Evolutionary conservation across 2,797 vertebrate species (phyloP).

Genomic region (Mastacembelus armatus): DNA sequence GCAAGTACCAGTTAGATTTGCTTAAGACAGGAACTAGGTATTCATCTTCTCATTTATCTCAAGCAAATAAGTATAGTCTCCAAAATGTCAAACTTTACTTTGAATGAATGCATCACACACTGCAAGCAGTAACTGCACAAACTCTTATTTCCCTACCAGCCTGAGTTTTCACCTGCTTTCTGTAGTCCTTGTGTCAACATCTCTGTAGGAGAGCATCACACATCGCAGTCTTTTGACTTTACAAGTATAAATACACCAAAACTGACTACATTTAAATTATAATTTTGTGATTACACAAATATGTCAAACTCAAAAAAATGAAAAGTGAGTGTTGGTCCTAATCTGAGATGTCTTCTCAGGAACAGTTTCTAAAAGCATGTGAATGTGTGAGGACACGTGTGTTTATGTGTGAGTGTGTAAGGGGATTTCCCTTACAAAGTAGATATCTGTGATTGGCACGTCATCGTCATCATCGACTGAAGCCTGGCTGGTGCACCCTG

Average conservation of each 20-base stretch:
- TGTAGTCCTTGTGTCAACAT: slow-evolving; percentile 53
- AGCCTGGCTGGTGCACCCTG: slow-evolving; percentile 92
- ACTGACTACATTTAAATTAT: neutral
- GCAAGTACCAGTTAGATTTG: neutral
- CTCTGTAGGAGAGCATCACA: slow-evolving; percentile 71
- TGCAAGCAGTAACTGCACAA: slow-evolving; percentile 50
- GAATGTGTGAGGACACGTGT: neutral
- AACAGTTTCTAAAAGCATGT: neutral
- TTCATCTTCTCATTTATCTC: neutral
- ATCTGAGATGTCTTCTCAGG: slow-evolving; percentile 6
- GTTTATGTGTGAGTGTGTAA: neutral
- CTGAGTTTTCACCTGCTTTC: slow-evolving; percentile 30
- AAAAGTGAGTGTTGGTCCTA: slow-evolving; percentile 22
- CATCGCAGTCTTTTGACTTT: slow-evolving; percentile 30
- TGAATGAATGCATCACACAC: slow-evolving; percentile 46
- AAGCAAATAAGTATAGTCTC: slow-evolving; percentile 3
- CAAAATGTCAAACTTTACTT: slow-evolving; percentile 29
- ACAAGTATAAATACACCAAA: slow-evolving; percentile 5
- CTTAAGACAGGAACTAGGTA: neutral
- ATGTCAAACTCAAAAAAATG: slow-evolving; percentile 24
- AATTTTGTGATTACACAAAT: slow-evolving; percentile 32
- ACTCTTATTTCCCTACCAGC: slow-evolving; percentile 58
- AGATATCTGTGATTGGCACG: slow-evolving; percentile 93
- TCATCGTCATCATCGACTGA: slow-evolving; percentile 93
- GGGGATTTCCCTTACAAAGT: slow-evolving; percentile 90